Evolutionary conservation across 2,113 vertebrate species (phyloP), one percentile per base, ranked within the genome.

Genomic region (Callospermophilus lateralis): DNA sequence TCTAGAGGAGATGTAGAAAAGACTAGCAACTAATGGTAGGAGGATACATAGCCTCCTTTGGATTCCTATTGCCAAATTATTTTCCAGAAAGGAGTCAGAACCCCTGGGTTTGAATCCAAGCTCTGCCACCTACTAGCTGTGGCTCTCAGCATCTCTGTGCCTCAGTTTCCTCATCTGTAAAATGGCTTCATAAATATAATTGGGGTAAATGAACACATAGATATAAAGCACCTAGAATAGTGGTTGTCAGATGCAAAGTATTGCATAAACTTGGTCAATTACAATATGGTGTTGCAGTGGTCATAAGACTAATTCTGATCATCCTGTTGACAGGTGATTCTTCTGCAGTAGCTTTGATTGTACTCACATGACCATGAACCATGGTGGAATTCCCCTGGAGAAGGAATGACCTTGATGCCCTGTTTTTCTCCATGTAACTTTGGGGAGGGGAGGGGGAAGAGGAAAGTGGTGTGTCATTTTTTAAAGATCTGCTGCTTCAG

Each of bases 101-200:
- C 45, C 39, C 67, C 67, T 92, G 73, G 32, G 4, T 79, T 92
- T 79, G 65, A 90, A 88, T 65, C 51, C 63, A 86, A 80, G 45
- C 61, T 96, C 72, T 91, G 89, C 81, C 42, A 70, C n/a, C 81
- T 89, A 61, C 22, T 30, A 89, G 45, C 58, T 48, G 32, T 90
- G 73, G 58, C 53, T 78, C 73, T 80, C 8, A 53, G 22, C 32
- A 15, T 48, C 20, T 88, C 93, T 77, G 9, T 92, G 68, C 65
- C 68, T 96, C 48, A 1, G 12, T 67, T 92, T 96, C 53, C 48
- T 94, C 15, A 39, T 58, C 55, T 8, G 15, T 53, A 53, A 3
- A 53, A 53, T 53, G 51, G 51, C 51, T 53, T 53, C 51, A 8
- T 73, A 68, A 90, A 51, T 58, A 32, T 93, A 68, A 30, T 1